These are phyloP conservation scores for Drosophila truncata DNA, from an alignment of 1,140 invertebrate species.

Conservation along the genomic window DNA sequence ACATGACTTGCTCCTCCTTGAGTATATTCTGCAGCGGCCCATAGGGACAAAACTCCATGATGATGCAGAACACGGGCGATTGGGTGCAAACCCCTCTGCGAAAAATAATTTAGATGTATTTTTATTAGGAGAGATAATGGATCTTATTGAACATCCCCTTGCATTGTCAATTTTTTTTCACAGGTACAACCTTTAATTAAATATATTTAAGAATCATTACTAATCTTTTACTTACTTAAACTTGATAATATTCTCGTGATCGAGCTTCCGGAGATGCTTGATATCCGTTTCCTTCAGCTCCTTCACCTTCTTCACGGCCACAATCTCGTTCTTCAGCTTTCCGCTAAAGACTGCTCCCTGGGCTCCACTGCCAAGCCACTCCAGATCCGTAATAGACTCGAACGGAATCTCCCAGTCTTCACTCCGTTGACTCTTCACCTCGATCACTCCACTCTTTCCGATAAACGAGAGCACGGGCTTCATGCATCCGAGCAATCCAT, in stretches of 20 bases:
- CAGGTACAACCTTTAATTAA: too few species aligned
- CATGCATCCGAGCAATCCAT: constrained; percentile 94
- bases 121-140: background rate
- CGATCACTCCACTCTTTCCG: constrained; percentile 88
- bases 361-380: constrained; percentile 97
- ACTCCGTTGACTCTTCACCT: constrained; percentile 83
- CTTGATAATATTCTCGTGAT: constrained; percentile 98
- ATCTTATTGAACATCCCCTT: background rate
- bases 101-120: background rate
- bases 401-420: constrained; percentile 98
- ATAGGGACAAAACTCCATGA: constrained; percentile 99
- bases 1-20: constrained; percentile 91
- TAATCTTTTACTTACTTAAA: constrained; percentile 89
- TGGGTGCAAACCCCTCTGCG: constrained; percentile 95
- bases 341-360: constrained; percentile 98
- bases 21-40: constrained; percentile 97
- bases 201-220: too few species aligned
- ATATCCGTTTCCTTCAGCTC: constrained; percentile 98
- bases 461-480: constrained; percentile 94
- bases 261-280: constrained; percentile 96
- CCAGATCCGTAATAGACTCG: constrained; percentile 95
- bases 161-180: background rate
- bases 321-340: constrained; percentile 92
- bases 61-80: constrained; percentile 97
- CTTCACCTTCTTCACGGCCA: constrained; percentile 98